Evolutionary conservation across 2,113 vertebrate genomes (phyloP).

Genomic region (Tor tambroides): DNA sequence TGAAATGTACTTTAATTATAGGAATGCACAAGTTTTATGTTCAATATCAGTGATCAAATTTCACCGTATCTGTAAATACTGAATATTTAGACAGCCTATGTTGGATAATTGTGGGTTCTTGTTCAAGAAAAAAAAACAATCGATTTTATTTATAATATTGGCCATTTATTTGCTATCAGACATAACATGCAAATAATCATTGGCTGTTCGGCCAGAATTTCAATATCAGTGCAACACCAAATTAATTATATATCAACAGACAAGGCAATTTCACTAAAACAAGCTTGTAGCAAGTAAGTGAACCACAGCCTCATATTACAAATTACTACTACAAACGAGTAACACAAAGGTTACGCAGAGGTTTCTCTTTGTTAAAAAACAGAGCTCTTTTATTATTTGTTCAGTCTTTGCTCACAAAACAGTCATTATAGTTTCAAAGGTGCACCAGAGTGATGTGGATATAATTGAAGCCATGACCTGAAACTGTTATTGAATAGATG

Average conservation of each 20-base stretch:
- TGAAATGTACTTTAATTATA: constrained; percentile 12
- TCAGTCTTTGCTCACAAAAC: constrained; percentile 51
- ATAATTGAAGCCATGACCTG: constrained; percentile 51
- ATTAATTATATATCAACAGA: constrained; percentile 5
- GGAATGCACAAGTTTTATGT: background rate
- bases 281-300: too few relatives aligned
- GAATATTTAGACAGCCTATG: background rate
- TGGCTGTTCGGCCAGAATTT: background rate
- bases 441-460: constrained; percentile 45
- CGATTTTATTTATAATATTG: background rate
- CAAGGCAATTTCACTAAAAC: constrained; percentile 21
- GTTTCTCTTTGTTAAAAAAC: background rate
- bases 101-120: background rate
- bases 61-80: background rate
- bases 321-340: constrained; percentile 19
- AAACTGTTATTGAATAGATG: constrained; percentile 46
- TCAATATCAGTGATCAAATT: background rate
- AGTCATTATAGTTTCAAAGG: constrained; percentile 57
- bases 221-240: background rate
- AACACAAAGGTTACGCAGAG: constrained; percentile 24
- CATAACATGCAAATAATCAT: background rate
- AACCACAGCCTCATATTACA: background rate
- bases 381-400: constrained; percentile 50
- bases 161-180: background rate
- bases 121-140: background rate